These are phyloP conservation scores for Crocodylus rhombifer DNA, from an alignment of 2,797 vertebrate species.

Conservation along the genomic window DNA sequence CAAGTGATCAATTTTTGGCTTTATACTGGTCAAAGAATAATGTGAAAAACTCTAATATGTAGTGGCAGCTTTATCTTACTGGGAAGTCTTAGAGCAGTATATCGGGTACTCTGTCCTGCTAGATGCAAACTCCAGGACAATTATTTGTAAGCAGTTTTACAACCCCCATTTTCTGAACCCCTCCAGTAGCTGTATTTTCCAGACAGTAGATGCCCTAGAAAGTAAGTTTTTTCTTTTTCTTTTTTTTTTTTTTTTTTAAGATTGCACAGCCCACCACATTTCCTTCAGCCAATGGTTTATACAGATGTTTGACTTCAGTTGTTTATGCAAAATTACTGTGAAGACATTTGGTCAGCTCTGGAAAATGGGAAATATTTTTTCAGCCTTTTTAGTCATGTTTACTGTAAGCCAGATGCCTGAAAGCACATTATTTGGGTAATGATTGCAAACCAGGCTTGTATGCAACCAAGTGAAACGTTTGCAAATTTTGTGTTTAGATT, in stretches of 20 bases:
- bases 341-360: background rate
- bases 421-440: background rate
- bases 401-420: background rate
- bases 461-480: slow-evolving; percentile 5
- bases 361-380: background rate
- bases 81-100: background rate
- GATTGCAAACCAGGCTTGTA: background rate
- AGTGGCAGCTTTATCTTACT: background rate
- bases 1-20: background rate
- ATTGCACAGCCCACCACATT: background rate
- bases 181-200: background rate
- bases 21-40: background rate
- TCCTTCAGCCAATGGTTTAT: background rate
- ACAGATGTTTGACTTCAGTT: background rate
- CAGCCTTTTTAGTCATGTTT: background rate
- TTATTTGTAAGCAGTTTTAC: background rate
- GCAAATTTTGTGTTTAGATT: slow-evolving; percentile 25
- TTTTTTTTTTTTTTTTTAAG: background rate
- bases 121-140: background rate
- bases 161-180: background rate
- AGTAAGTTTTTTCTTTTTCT: background rate
- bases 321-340: background rate
- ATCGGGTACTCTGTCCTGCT: background rate
- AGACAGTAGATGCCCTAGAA: background rate
- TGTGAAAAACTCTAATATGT: background rate